A percentile compares a stretch with the other conserved stretches of the same genome.
These are phyloP conservation scores for Chaunax sp. DNA, from an alignment of 2,797 vertebrate species.

Conservation along the genomic window DNA sequence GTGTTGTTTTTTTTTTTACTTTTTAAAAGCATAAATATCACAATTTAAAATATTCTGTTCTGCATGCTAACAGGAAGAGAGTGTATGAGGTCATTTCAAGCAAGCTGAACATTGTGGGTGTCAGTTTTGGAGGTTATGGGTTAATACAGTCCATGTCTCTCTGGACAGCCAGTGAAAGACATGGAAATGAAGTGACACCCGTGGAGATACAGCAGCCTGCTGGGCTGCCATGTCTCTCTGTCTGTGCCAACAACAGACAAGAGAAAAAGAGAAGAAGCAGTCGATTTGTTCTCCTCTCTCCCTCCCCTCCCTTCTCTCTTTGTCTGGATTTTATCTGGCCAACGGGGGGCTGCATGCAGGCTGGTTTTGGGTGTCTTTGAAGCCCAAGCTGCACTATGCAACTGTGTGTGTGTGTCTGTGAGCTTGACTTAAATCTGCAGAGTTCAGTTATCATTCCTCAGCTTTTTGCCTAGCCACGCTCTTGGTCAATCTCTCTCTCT, in stretches of 20 bases:
- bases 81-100: conserved; percentile 21
- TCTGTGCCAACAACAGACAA: conserved; percentile 65
- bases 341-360: conserved; percentile 73
- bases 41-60: not conserved
- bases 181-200: conserved; percentile 80
- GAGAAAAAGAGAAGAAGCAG: conserved; percentile 71
- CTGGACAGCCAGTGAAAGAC: conserved; percentile 74
- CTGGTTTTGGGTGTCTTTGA: conserved; percentile 75
- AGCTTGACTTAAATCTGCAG: conserved; percentile 65
- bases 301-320: conserved; percentile 74
- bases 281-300: conserved; percentile 76
- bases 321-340: conserved; percentile 82
- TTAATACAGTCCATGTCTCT: conserved; percentile 72
- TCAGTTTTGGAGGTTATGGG: conserved; percentile 67
- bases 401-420: conserved; percentile 31
- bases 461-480: conserved; percentile 69
- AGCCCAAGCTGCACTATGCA: conserved; percentile 53
- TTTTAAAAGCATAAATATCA: not conserved
- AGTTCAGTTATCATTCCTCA: conserved; percentile 79
- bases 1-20: not conserved
- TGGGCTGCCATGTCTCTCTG: conserved; percentile 74
- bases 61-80: not conserved
- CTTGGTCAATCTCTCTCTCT: conserved; percentile 55
- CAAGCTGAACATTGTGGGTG: conserved; percentile 52
- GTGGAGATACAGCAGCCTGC: conserved; percentile 77